These are phyloP conservation scores for Pocillopora meandrina DNA, from an alignment of 92 coral and sea anemone genomes.

Conservation along the genomic window DNA sequence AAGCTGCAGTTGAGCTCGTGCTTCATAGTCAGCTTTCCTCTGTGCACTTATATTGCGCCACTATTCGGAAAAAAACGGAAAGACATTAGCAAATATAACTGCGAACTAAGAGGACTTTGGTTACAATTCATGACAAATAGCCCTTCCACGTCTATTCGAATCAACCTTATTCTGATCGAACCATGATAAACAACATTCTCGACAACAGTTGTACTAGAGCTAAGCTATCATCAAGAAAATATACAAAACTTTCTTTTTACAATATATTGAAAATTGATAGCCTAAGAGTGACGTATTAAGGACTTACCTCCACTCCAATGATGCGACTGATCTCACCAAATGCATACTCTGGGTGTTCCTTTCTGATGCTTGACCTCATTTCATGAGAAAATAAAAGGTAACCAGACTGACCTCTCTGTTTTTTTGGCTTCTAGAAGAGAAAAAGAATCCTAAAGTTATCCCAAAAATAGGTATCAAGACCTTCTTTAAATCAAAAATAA, in stretches of 20 bases:
- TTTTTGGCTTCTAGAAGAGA: conserved; percentile 59
- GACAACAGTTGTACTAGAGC: too few species aligned
- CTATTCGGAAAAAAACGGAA: conserved; percentile 37
- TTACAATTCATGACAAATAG: not conserved
- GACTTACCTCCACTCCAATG: conserved; percentile 90
- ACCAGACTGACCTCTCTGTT: conserved; percentile 89
- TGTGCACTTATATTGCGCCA: conserved; percentile 93
- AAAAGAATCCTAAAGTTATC: too few species aligned
- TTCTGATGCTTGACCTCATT: conserved; percentile 78
- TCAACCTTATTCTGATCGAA: not conserved
- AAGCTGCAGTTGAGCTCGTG: conserved; percentile 88
- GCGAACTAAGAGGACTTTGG: too few species aligned
- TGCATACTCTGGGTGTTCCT: conserved; percentile 94
- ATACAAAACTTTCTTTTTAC: too few species aligned
- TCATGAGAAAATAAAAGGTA: conserved; percentile 94
- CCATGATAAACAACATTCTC: too few species aligned
- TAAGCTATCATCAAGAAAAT: not conserved
- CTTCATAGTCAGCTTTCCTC: conserved; percentile 87
- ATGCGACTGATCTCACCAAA: conserved; percentile 98
- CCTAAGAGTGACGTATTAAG: too few species aligned
- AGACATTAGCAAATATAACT: not conserved
- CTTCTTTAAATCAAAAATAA: too few species aligned
- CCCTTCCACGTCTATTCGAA: not conserved
- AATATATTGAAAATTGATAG: too few species aligned
- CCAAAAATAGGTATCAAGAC: too few species aligned